Evolutionary conservation across 2,888 invertebrate species (phyloP).

Genomic region (Sialis fuliginosa): DNA sequence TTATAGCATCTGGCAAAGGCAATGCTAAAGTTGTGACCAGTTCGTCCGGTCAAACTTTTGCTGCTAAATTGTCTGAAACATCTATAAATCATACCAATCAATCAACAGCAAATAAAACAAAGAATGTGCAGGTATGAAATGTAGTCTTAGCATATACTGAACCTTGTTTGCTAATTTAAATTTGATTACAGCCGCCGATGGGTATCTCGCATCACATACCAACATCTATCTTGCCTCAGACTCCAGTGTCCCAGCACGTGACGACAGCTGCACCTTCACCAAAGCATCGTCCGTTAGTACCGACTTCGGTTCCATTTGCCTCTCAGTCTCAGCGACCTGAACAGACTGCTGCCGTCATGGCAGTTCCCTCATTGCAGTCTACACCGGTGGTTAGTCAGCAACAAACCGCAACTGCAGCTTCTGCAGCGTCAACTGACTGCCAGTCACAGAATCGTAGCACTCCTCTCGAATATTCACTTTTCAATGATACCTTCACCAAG

Average conservation of each 20-base stretch:
- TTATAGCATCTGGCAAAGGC: conserved; percentile 31
- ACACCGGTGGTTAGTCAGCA: conserved; percentile 13
- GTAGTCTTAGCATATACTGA: conserved; percentile 12
- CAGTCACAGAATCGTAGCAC: conserved; percentile 17
- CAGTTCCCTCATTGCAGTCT: conserved; percentile 6
- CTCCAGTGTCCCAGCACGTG: conserved; percentile 8
- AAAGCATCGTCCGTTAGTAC: conserved; percentile 7
- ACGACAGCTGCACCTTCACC: conserved; percentile 22
- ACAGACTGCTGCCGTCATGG: conserved; percentile 6
- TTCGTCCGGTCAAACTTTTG: conserved; percentile 47
- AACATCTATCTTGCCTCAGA: conserved; percentile 20
- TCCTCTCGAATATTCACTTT: conserved; percentile 70
- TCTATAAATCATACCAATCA: conserved; percentile 19
- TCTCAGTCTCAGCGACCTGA: conserved; percentile 5
- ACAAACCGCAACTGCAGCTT: conserved; percentile 8
- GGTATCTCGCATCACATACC: conserved; percentile 11
- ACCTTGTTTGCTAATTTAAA: too few species aligned
- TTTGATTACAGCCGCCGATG: background rate
- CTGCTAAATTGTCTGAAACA: conserved; percentile 49
- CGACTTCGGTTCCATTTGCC: conserved; percentile 5
- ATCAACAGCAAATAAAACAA: conserved; percentile 9
- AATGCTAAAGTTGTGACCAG: conserved; percentile 15
- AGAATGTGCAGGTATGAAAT: background rate
- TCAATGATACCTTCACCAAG: conserved; percentile 58
- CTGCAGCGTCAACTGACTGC: conserved; percentile 16